phyloP scores from a whole-genome alignment of 2,797 vertebrate genomes.

The Triplophysa yarkandensis region DNA sequence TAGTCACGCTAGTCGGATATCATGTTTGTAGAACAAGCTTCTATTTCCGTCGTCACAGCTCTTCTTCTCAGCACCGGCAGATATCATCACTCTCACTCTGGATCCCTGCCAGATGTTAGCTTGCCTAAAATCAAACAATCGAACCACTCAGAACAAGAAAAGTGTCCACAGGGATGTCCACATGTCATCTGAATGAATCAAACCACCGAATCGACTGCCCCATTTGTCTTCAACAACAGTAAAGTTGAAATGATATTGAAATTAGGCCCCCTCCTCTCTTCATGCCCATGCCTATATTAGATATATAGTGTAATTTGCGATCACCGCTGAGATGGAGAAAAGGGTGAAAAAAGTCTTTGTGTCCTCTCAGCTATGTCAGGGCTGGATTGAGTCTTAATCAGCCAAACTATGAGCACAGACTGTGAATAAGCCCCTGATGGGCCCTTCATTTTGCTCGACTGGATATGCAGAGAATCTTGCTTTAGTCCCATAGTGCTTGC shows the following conservation, averaged over 20 bases:
- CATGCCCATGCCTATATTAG: slow-evolving; percentile 24
- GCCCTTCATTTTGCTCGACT: slow-evolving; percentile 48
- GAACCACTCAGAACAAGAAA: neutral
- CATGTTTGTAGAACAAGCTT: slow-evolving; percentile 1
- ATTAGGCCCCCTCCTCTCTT: neutral
- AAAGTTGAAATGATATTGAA: slow-evolving; percentile 30
- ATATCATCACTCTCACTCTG: slow-evolving; percentile 30
- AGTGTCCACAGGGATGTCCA: slow-evolving; percentile 22
- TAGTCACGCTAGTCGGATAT: slow-evolving; percentile 3
- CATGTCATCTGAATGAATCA: slow-evolving; percentile 11
- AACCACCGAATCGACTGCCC: slow-evolving; percentile 7
- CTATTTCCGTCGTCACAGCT: slow-evolving; percentile 13
- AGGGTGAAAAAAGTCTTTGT: slow-evolving; percentile 12
- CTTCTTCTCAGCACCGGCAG: slow-evolving; percentile 4
- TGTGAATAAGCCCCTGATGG: slow-evolving; percentile 51
- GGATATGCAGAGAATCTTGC: slow-evolving; percentile 49
- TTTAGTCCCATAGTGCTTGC: slow-evolving; percentile 34
- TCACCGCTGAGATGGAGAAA: slow-evolving; percentile 18
- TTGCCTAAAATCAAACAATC: slow-evolving; percentile 28
- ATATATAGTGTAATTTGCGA: slow-evolving; percentile 46
- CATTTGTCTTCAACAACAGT: slow-evolving; percentile 18
- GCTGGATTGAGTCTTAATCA: slow-evolving; percentile 56
- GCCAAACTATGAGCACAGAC: slow-evolving; percentile 48
- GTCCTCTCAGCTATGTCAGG: slow-evolving; percentile 42
- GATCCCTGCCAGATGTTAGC: slow-evolving; percentile 39